These are phyloP conservation scores for Calidris pygmaea DNA, from an alignment of 2,113 vertebrate genomes.

Conservation along the genomic window DNA sequence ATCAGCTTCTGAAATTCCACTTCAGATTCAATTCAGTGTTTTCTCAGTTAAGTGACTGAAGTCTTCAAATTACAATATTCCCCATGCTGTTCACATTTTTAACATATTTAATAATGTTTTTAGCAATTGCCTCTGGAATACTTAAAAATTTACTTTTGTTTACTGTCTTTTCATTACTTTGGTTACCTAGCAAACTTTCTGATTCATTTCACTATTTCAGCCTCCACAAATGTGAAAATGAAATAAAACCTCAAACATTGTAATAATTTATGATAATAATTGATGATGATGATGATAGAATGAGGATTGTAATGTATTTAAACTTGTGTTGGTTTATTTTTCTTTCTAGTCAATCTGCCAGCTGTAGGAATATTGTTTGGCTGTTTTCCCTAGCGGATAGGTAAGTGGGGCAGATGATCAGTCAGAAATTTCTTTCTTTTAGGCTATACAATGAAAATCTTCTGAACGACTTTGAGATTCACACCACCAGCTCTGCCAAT, in stretches of 20 bases:
- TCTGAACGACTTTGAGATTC: neutral
- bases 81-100: neutral
- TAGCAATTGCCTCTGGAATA: neutral
- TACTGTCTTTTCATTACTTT: neutral
- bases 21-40: neutral
- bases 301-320: neutral
- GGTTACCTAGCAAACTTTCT: neutral
- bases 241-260: neutral
- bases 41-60: neutral
- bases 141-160: neutral
- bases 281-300: neutral
- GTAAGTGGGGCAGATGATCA: neutral
- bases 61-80: neutral
- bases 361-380: neutral
- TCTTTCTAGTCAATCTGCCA: neutral
- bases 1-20: neutral
- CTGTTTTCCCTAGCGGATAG: neutral
- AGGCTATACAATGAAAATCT: neutral
- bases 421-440: neutral
- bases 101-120: neutral
- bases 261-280: neutral
- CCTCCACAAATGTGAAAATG: neutral
- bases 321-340: neutral
- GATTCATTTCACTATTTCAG: neutral
- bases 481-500: neutral